Evolutionary conservation across 2,888 invertebrate genomes (phyloP), one percentile per base, ranked within the genome.

Genomic region (Axea sp.): DNA sequence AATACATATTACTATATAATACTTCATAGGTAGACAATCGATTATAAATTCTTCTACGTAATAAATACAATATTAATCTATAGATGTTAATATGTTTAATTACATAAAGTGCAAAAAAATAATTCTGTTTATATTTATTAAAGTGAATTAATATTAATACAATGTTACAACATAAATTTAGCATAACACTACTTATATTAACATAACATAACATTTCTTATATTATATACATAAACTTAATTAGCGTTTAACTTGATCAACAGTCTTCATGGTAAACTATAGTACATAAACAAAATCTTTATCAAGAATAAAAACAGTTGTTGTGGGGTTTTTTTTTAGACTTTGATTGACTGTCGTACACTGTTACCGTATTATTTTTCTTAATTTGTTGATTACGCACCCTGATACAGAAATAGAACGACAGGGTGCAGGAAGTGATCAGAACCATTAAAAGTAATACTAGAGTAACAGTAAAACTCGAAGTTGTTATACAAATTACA

Each of bases 401-500:
- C 79, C 95, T 92, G 37, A 96, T 90, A 87, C 95, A 96, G 9
- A 97, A 90, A 81, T 96, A 93, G 12, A 95, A 94, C 45, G 96
- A 96, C 76, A 96, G 91, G 22, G 95, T 90, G 84, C 96, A 97
- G 5, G 96, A 96, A 65, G 94, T 92, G 60, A 96, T 89, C 78
- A 97, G 89, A 49, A 96, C 94, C 53, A 93, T 94, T 67, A 97
- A 90, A 14, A 97, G 90, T 39, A 96, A 91, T 47, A 96, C 92
- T 17, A 97, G 89, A 17, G 96, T 95, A 22, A 95, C 94, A 28
- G 96, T 94, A 83, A 97, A 97, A 6, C 96, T 96, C n/a, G 96
- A 94, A 2, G 96, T 96, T 0, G 96, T 96, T 96, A 97, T 96
- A 88, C 96, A 97, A 76, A 97, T 96, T 73, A 96, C 89, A 12